Conservation (phyloP, 1,140 invertebrate genomes). For the Eciton burchellii region DNA sequence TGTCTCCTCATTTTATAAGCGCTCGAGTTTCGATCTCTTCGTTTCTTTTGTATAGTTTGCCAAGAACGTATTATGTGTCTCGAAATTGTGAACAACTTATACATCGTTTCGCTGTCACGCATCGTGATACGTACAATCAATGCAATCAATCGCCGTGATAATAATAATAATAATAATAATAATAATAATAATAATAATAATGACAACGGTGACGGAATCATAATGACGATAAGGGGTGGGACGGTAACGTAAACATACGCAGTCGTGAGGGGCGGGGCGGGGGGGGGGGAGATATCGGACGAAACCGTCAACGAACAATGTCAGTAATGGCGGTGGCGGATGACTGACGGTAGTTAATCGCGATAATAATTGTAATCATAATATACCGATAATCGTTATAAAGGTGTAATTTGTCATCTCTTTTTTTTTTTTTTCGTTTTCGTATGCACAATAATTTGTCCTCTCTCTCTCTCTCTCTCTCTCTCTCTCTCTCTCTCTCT, state of each 20-base stretch:
- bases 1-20: constrained; percentile 61
- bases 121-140: constrained; percentile 80
- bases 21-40: constrained; percentile 70
- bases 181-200: too few species aligned
- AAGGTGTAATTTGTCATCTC: constrained; percentile 79
- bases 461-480: too few species aligned
- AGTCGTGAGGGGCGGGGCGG: constrained; percentile 34
- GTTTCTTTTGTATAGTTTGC: constrained; percentile 75
- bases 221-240: constrained; percentile 57
- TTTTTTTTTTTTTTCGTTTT: constrained; percentile 79
- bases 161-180: too few species aligned
- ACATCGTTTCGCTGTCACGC: constrained; percentile 82
- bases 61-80: constrained; percentile 83
- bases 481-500: too few species aligned
- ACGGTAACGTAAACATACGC: constrained; percentile 50
- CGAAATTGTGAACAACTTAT: constrained; percentile 85
- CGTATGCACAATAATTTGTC: constrained; percentile 85
- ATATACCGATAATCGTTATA: constrained; percentile 78
- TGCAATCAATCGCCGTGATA: constrained; percentile 73
- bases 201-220: constrained; percentile 78
- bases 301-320: constrained; percentile 54
- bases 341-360: constrained; percentile 82
- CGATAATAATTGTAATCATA: constrained; percentile 78
- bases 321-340: constrained; percentile 64
- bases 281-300: too few species aligned